A percentile compares a stretch with the other conserved stretches of the same genome.
Conservation (phyloP, 2,113 vertebrate genomes). For the Mandrillus leucophaeus region DNA sequence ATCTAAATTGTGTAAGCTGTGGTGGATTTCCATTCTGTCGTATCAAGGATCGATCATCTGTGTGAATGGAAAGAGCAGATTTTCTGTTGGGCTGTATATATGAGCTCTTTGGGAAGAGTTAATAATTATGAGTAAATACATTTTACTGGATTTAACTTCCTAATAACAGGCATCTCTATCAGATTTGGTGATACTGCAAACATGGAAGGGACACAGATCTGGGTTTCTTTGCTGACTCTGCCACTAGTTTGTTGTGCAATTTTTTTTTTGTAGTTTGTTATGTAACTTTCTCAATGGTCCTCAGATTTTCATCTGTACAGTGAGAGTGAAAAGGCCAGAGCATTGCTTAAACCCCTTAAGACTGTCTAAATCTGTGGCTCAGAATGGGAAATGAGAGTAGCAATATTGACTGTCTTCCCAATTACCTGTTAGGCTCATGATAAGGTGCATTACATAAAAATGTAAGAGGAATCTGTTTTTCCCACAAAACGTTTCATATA, state of each 20-base stretch:
- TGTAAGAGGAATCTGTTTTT: background rate
- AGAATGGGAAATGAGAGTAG: constrained; percentile 16
- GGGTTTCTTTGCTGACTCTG: constrained; percentile 12
- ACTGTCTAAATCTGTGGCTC: background rate
- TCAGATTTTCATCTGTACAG: background rate
- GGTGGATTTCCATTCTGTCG: constrained; percentile 30
- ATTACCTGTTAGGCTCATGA: background rate
- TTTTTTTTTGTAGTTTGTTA: background rate
- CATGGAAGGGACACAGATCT: constrained; percentile 28
- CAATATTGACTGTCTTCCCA: background rate
- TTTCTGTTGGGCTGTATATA: constrained; percentile 20
- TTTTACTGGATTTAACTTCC: constrained; percentile 52
- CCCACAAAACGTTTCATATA: background rate
- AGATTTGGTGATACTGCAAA: constrained; percentile 25
- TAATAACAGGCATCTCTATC: background rate
- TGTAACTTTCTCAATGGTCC: background rate
- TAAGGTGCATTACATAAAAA: background rate
- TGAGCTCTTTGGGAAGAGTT: constrained; percentile 41
- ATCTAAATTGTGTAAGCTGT: constrained; percentile 50
- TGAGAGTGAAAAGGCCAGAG: background rate
- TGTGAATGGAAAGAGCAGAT: constrained; percentile 22
- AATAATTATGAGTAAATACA: background rate
- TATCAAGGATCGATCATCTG: background rate
- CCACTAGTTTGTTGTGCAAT: constrained; percentile 9
- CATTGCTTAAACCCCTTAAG: constrained; percentile 11